Evolutionary conservation across 2,888 invertebrate species (phyloP), one percentile per base, ranked within the genome.

Genomic region (Adelognathus sp.): DNA sequence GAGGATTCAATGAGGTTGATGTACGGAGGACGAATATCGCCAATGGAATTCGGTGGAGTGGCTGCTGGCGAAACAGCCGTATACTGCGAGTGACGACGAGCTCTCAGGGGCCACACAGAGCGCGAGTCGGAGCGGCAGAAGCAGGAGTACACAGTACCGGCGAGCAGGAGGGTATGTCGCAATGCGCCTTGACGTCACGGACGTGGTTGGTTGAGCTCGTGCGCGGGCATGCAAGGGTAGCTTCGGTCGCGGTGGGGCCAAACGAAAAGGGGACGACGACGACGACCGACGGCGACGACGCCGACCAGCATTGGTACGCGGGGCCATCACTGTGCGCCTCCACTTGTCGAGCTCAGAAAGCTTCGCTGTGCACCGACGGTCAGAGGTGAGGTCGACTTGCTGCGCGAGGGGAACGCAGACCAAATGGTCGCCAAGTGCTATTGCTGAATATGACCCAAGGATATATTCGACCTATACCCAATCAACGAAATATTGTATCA

Each of bases 171-270:
- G 87, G 86, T 87, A 88, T 90, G 90, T 90, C 90, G 90, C 90
- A 90, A 89, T 90, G 90, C 90, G 90, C 89, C 89, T 89, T 89
- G 88, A 90, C 90, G 89, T 90, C 89, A 90, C 84, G 83, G 82
- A 86, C 87, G 85, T 83, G 82, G 86, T 85, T 86, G 88, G 87
- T 85, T 88, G 88, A 87, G 86, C 86, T 83, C 80, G 78, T 70
- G 60, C 80, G 81, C 79, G 81, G 61, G 81, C n/a, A 70, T 56
- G 39, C 27, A 24, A 46, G n/a, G n/a, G 54, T 31, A 60, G 74
- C 16, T 64, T 63, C 64, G 79, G 81, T 61, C 71, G 82, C 64
- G 79, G 81, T 61, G 72, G 82, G 76, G 78, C 41, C n/a, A n/a
- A n/a, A 60, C 58, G 56, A 69, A 71, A 75, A 67, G 81, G 76